Conservation (phyloP, 2,797 vertebrate genomes). For the Phoeniculus purpureus region DNA sequence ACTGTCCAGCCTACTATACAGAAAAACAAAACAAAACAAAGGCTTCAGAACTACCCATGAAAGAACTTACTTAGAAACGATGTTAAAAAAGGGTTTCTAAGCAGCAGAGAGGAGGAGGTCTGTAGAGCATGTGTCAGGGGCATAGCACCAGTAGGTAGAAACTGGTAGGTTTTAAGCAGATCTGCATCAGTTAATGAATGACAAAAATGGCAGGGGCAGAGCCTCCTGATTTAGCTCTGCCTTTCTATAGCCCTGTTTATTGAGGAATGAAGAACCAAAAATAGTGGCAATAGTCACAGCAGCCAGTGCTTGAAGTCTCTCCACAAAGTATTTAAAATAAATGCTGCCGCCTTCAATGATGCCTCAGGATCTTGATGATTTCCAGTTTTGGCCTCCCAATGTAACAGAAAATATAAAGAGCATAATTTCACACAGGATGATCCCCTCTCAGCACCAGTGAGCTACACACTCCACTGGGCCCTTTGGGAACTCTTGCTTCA, state of each 20-base stretch:
- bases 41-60: background rate
- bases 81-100: background rate
- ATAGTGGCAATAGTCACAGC: background rate
- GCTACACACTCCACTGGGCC: background rate
- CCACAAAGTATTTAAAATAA: background rate
- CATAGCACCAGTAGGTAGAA: background rate
- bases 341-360: background rate
- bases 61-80: slow-evolving; percentile 1
- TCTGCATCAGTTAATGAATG: slow-evolving; percentile 16
- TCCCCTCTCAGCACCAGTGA: background rate
- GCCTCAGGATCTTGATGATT: background rate
- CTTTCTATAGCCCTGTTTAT: slow-evolving; percentile 36
- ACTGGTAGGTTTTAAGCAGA: background rate
- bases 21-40: background rate
- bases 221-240: slow-evolving; percentile 40
- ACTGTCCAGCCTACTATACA: background rate
- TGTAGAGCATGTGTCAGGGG: background rate
- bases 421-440: background rate
- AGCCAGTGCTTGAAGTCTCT: background rate
- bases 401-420: background rate
- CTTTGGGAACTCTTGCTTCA: background rate
- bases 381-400: background rate
- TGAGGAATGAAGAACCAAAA: slow-evolving; percentile 14
- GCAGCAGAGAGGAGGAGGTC: background rate
- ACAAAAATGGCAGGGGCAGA: background rate